phyloP scores from a whole-genome alignment of 2,113 vertebrate species.

The Neogale vison region DNA sequence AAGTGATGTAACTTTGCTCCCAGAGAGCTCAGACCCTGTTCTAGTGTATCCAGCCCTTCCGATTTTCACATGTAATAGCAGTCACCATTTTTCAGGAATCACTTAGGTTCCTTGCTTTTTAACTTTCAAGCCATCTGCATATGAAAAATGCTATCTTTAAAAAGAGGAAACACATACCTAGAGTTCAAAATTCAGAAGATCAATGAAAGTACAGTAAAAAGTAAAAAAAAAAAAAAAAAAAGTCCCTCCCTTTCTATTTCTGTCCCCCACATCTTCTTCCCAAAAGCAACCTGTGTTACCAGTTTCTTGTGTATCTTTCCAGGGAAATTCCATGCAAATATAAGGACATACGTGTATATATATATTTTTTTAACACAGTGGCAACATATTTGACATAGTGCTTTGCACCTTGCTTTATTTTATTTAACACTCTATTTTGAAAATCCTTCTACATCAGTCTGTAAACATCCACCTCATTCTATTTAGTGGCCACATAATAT shows the following conservation, averaged over 20 bases:
- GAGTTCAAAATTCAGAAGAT: neutral
- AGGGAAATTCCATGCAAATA: neutral
- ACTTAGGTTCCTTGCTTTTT: neutral
- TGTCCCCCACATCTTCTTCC: neutral
- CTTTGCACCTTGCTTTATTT: neutral
- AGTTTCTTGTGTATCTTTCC: neutral
- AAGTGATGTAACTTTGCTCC: neutral
- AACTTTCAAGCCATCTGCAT: neutral
- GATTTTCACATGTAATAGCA: neutral
- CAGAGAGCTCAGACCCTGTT: neutral
- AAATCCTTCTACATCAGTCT: neutral
- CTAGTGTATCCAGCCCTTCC: neutral
- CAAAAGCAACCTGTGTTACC: neutral
- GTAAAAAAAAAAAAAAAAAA: conserved; percentile 20
- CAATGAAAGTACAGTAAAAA: neutral
- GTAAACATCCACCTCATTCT: neutral
- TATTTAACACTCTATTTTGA: neutral
- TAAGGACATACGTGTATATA: neutral
- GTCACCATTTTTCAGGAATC: neutral
- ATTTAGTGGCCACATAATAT: neutral
- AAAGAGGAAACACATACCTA: neutral
- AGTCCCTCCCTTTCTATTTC: neutral
- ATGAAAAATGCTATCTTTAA: neutral
- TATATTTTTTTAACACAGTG: neutral
- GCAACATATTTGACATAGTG: neutral